Evolutionary conservation across 2,113 vertebrate genomes (phyloP).

Genomic region (Lampris megalopsis): DNA sequence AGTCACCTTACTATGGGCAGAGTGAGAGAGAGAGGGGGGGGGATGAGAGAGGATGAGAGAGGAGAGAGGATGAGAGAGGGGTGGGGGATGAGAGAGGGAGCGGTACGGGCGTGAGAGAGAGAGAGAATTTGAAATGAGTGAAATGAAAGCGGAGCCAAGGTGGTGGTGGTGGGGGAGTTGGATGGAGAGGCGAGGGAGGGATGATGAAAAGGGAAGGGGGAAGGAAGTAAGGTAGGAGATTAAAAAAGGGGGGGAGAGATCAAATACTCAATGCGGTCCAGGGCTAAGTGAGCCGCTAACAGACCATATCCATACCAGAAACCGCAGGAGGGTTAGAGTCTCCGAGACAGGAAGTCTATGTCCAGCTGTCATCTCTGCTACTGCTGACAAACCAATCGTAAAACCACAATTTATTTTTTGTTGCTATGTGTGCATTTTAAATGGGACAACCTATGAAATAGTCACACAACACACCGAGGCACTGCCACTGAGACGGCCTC

Average conservation of each 20-base stretch:
- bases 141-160: conserved; percentile 34
- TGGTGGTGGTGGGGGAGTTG: conserved; percentile 5
- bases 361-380: conserved; percentile 35
- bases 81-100: not conserved
- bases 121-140: conserved; percentile 31
- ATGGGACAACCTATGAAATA: not conserved
- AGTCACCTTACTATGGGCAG: conserved; percentile 64
- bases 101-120: conserved; percentile 27
- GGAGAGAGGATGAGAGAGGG: not conserved
- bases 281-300: conserved; percentile 25
- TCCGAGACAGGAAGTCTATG: conserved; percentile 51
- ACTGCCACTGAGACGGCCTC: not conserved
- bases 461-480: not conserved
- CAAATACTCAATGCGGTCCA: conserved; percentile 54
- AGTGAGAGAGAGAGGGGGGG: conserved; percentile 20
- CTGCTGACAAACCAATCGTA: conserved; percentile 51
- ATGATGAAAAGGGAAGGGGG: conserved; percentile 32
- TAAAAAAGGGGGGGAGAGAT: conserved; percentile 52
- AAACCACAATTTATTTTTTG: conserved; percentile 23
- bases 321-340: conserved; percentile 48
- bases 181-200: conserved; percentile 1
- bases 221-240: conserved; percentile 34
- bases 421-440: conserved; percentile 17
- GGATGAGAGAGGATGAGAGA: conserved; percentile 42
- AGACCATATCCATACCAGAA: conserved; percentile 43